Base-by-base conservation (phyloP, 1,140 invertebrate genomes). In the Musca vetustissima region DNA sequence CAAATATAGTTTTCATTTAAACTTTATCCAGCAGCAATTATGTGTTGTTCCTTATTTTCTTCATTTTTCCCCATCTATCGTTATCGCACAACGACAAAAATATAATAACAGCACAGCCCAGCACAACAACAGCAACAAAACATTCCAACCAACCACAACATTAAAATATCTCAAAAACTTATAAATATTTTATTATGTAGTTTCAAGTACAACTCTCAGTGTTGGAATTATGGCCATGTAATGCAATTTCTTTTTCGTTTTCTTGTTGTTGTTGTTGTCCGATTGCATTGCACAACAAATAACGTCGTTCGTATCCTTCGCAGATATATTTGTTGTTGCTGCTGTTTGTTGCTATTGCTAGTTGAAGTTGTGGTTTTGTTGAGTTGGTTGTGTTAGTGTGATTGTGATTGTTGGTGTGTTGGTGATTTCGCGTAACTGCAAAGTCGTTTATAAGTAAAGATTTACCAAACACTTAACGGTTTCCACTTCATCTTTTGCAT, bases 401-500 rank as follows among this genome's bases (percentile, higher is more conserved):
- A 43, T 4, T 32, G 28, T 32, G 28, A 32, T 43, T 43, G 36
- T 11, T 43, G 36, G 2, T 13, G 36, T 43, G 36, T 8, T 43
- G 36, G 36, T 43, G 24, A 57, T n/a, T 55, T 22, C 17, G 17
- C n/a, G 25, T 36, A 4, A 28, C 28, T 28, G 28, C 28, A 36
- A 36, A 61, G 36, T 61, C 57, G 28, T 36, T 36, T 36, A 36
- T 19, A 36, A 61, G 57, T 61, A 15, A 36, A 61, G 57, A 57
- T 61, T 61, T 61, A 61, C 57, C 57, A 61, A 43, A 61, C 57
- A 61, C 57, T 61, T 61, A 28, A 61, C 36, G 57, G n/a, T 32
- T 36, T 61, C 36, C 36, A 43, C 57, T 61, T 28, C 25, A 43
- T 43, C n/a, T 61, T 61, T 61, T 61, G 57, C 57, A 36, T 43